These are phyloP conservation scores for Telmatherina bonti DNA, from an alignment of 2,797 vertebrate species.

Conservation along the genomic window DNA sequence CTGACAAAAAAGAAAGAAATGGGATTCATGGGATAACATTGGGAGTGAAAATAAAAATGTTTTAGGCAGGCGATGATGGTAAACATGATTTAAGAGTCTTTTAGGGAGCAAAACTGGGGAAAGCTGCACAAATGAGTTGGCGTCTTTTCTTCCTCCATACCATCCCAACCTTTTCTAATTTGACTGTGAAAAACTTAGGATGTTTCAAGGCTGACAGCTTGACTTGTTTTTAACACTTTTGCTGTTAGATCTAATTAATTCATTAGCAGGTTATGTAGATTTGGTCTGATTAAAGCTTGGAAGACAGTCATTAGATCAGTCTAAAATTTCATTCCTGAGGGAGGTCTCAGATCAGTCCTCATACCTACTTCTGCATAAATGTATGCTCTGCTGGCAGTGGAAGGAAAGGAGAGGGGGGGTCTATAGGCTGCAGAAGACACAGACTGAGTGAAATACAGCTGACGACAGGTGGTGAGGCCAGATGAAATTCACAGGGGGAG, in stretches of 20 bases:
- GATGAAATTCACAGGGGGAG: constrained; percentile 68
- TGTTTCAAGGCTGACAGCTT: constrained; percentile 4
- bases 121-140: too few relatives aligned
- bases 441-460: constrained; percentile 64
- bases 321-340: constrained; percentile 44
- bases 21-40: too few relatives aligned
- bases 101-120: too few relatives aligned
- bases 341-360: constrained; percentile 33
- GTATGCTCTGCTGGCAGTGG: constrained; percentile 45
- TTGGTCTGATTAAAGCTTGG: constrained; percentile 52
- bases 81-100: too few relatives aligned
- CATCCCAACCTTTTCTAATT: background rate
- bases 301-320: constrained; percentile 60
- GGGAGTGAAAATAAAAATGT: too few relatives aligned
- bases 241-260: constrained; percentile 49
- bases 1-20: too few relatives aligned
- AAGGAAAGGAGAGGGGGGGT: constrained; percentile 46
- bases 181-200: background rate
- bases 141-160: background rate
- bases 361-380: constrained; percentile 44
- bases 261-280: constrained; percentile 30
- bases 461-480: constrained; percentile 79
- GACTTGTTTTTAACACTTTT: constrained; percentile 54
- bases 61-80: too few relatives aligned
- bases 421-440: constrained; percentile 40